Conservation (phyloP, 2,888 invertebrate genomes). For the Sphaerophoria rueppellii region DNA sequence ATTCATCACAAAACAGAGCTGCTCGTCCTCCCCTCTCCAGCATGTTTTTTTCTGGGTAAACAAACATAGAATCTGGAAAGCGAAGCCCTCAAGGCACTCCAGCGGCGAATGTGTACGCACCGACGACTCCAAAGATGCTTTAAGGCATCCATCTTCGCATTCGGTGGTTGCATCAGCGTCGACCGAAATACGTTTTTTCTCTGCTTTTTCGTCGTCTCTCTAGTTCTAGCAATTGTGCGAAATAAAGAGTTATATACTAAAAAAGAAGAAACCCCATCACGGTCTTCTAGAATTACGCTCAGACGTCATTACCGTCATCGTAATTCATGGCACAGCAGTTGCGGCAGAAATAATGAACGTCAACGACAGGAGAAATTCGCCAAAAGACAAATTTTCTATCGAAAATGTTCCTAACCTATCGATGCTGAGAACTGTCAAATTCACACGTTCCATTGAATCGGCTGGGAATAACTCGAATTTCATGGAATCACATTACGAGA, state of each 20-base stretch:
- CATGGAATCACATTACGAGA: too few relatives aligned
- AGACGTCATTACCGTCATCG: conserved; percentile 59
- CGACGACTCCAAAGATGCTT: conserved; percentile 1
- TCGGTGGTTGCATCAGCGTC: conserved; percentile 56
- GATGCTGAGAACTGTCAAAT: too few relatives aligned
- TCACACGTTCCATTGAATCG: too few relatives aligned
- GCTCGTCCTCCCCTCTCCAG: neutral
- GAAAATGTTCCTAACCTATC: too few relatives aligned
- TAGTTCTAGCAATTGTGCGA: conserved; percentile 17
- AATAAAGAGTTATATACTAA: conserved; percentile 11
- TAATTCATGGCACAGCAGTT: neutral
- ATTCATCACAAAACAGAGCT: conserved; percentile 55
- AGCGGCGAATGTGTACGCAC: conserved; percentile 40
- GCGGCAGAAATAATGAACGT: neutral
- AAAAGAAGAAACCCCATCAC: conserved; percentile 8
- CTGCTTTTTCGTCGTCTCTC: neutral
- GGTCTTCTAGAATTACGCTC: conserved; percentile 49
- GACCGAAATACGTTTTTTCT: conserved; percentile 53
- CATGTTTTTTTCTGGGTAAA: neutral
- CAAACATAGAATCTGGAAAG: conserved; percentile 21
- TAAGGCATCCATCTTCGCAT: conserved; percentile 56
- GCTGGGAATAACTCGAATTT: too few relatives aligned
- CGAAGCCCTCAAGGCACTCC: conserved; percentile 43
- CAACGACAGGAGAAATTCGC: conserved; percentile 30
- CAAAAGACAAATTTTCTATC: neutral